These are phyloP conservation scores for Rhynchopsitta pachyrhyncha DNA, from an alignment of 2,113 vertebrate species.

Conservation along the genomic window DNA sequence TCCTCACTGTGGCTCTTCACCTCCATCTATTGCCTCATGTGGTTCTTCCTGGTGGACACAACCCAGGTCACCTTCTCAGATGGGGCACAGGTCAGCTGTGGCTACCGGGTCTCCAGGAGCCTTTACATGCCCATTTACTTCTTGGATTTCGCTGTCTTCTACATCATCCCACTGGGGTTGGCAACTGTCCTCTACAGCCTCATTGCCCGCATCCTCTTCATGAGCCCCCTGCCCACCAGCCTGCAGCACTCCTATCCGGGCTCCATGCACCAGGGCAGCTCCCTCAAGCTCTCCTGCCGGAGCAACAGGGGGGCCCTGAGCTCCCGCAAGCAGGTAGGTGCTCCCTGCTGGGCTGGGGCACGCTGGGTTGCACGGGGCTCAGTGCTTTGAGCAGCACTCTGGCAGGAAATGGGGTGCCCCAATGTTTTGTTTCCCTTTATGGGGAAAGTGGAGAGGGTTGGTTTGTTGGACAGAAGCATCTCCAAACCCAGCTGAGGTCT, in stretches of 20 bases:
- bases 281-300: constrained; percentile 51
- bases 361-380: not conserved
- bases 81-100: constrained; percentile 79
- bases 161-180: constrained; percentile 76
- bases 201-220: constrained; percentile 82
- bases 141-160: constrained; percentile 85
- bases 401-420: not conserved
- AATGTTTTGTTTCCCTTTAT: not conserved
- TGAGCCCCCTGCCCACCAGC: constrained; percentile 71
- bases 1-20: constrained; percentile 83
- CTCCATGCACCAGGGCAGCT: constrained; percentile 70
- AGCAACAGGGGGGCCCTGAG: constrained; percentile 68
- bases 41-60: constrained; percentile 88
- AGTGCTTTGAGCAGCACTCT: not conserved
- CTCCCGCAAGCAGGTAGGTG: constrained; percentile 83
- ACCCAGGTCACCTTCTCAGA: constrained; percentile 77
- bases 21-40: constrained; percentile 83
- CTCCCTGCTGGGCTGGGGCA: accelerated
- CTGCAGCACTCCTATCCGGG: constrained; percentile 52
- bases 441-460: not conserved
- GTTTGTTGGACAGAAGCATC: not conserved
- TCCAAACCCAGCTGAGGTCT: not conserved
- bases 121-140: constrained; percentile 88
- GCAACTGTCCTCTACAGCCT: constrained; percentile 81
- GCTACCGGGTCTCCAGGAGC: constrained; percentile 81